A percentile compares a stretch with the other conserved stretches of the same genome.
phyloP scores from a whole-genome alignment of 92 coral and sea anemone genomes.

The Isaurus tuberculatus region DNA sequence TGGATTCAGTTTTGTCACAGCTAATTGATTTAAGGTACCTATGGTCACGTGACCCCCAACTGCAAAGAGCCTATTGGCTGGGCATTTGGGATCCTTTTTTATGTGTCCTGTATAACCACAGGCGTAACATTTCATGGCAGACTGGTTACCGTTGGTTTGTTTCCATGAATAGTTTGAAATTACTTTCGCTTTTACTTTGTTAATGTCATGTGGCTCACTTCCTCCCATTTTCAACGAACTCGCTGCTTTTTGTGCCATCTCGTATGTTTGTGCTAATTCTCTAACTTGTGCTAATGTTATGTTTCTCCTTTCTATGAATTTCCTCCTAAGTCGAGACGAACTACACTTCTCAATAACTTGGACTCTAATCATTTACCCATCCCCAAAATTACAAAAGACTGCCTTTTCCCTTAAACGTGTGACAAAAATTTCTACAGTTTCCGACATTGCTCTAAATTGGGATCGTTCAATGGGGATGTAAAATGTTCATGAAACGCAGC shows the following conservation, averaged over 20 bases:
- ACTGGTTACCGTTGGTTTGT: too few species aligned
- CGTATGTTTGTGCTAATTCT: conserved; percentile 4
- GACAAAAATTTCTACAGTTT: conserved; percentile 54
- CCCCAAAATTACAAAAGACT: conserved; percentile 43
- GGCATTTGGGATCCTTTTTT: too few species aligned
- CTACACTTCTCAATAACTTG: conserved; percentile 64
- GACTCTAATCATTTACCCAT: conserved; percentile 64
- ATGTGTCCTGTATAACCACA: too few species aligned
- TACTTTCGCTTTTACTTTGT: conserved; percentile 9
- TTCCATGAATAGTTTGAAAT: background rate
- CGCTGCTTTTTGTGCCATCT: too few species aligned
- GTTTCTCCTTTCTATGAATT: conserved; percentile 51
- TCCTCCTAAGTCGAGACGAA: conserved; percentile 48
- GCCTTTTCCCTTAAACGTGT: conserved; percentile 56
- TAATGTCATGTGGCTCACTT: background rate
- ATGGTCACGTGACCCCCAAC: too few species aligned
- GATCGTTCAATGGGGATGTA: conserved; percentile 2
- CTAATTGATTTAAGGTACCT: too few species aligned
- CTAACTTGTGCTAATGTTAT: conserved; percentile 51
- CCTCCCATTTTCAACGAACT: background rate
- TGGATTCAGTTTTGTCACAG: too few species aligned
- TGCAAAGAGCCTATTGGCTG: too few species aligned
- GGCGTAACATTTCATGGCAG: too few species aligned
- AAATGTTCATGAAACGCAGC: too few species aligned
- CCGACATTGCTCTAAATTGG: conserved; percentile 32